phyloP scores from a whole-genome alignment of 2,888 invertebrate species.

The Diarsia rubi region DNA sequence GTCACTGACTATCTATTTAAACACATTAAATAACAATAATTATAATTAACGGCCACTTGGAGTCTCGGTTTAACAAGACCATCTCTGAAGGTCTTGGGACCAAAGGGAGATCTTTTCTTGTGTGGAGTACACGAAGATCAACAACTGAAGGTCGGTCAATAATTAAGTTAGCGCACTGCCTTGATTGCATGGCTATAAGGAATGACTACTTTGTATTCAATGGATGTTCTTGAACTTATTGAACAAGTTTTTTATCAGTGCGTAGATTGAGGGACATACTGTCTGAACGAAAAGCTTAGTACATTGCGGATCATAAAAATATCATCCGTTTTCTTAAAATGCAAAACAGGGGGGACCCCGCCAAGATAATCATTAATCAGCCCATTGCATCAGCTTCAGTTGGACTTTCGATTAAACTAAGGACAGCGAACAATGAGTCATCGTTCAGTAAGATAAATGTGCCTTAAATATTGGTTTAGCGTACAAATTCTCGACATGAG shows the following conservation, averaged over 20 bases:
- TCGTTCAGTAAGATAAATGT: conserved; percentile 27
- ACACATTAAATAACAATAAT: conserved; percentile 7
- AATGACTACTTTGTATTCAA: conserved; percentile 5
- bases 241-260: background rate
- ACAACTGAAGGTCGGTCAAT: background rate
- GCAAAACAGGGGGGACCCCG: background rate
- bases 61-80: background rate
- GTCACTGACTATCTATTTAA: conserved; percentile 6
- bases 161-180: conserved; percentile 6
- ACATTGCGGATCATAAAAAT: background rate
- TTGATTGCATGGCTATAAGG: conserved; percentile 3
- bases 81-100: background rate
- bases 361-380: conserved; percentile 27
- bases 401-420: conserved; percentile 26
- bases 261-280: background rate
- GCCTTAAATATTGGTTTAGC: conserved; percentile 24
- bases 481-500: conserved; percentile 42
- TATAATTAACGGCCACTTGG: conserved; percentile 4
- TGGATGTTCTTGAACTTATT: background rate
- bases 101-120: background rate
- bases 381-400: conserved; percentile 11
- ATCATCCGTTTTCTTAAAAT: background rate
- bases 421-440: conserved; percentile 30
- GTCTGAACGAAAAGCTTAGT: background rate
- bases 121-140: background rate